Base-by-base conservation (phyloP, 37 sponge, comb jelly and placozoan species). In the Bolinopsis microptera region DNA sequence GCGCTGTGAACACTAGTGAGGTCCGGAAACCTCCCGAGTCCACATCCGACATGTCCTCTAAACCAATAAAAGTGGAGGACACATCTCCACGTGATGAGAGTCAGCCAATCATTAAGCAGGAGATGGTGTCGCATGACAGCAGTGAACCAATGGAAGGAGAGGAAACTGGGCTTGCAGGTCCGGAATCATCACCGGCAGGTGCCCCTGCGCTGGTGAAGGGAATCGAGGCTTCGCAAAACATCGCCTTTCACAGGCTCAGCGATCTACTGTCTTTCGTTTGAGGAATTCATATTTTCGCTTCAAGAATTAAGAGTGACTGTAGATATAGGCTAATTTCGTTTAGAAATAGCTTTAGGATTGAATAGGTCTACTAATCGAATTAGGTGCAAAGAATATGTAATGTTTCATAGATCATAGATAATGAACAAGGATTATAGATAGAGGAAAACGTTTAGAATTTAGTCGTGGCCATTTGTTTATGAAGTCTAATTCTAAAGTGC, bases 21-120 rank as follows among this genome's bases (percentile, higher is more conserved):
- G 75, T 72, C 75, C 75, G 75, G 75, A 72, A 72, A 28, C 75
- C 26, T 28, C 26, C 26, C 75, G 75, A 72, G 75, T 72, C 75
- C 31, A 28, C 31, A 72, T n/a, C 75, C 31, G 75, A 72, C 22
- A 28, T n/a, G 2, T 28, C 31, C 26, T 3, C 31, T n/a, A 2
- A 23, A n/a, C 26, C 75, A 30, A 72, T 72, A 3, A 28, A n/a
- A 28, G 75, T 28, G 5, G 75, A 72, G 75, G 26, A 72, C 61
- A 13, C 61, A 13, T 48, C 61, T 13, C 61, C 13, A n/a, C 18
- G 31, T 72, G 31, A n/a, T 8, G 26, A 5, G 75, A n/a, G 75
- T 30, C 75, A 72, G 31, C 75, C 75, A 72, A 72, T 72, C 75
- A 21, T 28, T 3, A 72, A n/a, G 31, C 75, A 72, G 75, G 75